Evolutionary conservation across 2,797 vertebrate genomes (phyloP), one percentile per base, ranked within the genome.

Genomic region (Coluber constrictor): DNA sequence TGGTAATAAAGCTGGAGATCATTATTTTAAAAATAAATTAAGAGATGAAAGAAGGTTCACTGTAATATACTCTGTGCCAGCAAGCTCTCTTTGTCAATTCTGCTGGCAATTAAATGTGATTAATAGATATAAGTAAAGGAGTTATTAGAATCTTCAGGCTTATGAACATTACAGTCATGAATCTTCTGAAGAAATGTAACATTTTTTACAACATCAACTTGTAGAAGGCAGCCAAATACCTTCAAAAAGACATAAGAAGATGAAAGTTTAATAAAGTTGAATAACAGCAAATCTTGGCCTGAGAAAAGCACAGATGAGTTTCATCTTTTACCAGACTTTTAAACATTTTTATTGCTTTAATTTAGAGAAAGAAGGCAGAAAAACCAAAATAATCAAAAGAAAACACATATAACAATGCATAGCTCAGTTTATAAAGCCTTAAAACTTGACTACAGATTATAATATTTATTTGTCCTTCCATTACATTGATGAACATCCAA

Each of bases 231-330:
- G 94, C 6, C 94, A 95, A 94, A 95, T 95, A 90, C 89, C 4
- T 94, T 94, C 88, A 95, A 92, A 91, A 94, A 89, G 94, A 96
- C 63, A 96, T 96, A 91, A 87, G 70, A 87, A 93, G 51, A 66
- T 56, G 23, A 55, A 93, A 86, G 51, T 89, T 97, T 95, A 91
- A 9, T 94, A 96, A 96, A 94, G 87, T 93, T 95, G 95, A 96
- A 96, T 96, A 96, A 97, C 97, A 97, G 95, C 95, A 20, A 95
- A 96, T 93, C 3, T 55, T 96, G 88, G 96, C 94, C 93, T 90
- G 96, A 90, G 70, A 96, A 96, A 95, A 97, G 90, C 92, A 97
- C 96, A 93, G 94, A 96, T 95, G 91, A 97, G 59, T 79, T 97
- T 94, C 89, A 95, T 97, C 94, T 96, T 96, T 83, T 83, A 83